Base-by-base conservation (phyloP, 2,797 vertebrate genomes). In the Neoniphon sammara region DNA sequence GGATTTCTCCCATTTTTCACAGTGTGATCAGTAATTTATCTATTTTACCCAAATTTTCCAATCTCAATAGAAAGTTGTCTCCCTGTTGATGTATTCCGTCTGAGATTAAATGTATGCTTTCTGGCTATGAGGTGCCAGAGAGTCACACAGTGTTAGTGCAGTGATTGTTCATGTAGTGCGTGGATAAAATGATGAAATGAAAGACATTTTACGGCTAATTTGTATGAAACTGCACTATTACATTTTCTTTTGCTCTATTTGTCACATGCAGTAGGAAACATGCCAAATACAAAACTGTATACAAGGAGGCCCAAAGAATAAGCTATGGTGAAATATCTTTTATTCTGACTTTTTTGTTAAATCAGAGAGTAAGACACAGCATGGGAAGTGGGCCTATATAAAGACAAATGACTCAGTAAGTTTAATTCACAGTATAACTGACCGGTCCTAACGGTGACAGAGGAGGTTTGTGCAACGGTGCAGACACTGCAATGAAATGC, bases 391-490 rank as follows among this genome's bases (percentile, higher is more conserved):
- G 57, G 27, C 11, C 39, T 69, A 25, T 69, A 81, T 78, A 57
- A 82, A 78, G 73, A 85, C 75, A 76, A 82, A 88, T 57, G 70
- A 69, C 65, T 52, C 17, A 5, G 34, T 75, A 42, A 21, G 57
- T 79, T 71, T 54, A 81, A 76, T 65, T 7, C 58, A 73, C 72
- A 84, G 78, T 70, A 84, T 77, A 76, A 69, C 70, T 59, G 58
- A 62, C 67, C 73, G 75, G 47, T 36, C 49, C 59, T 75, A 70
- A 83, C 57, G 50, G 61, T 72, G 64, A 89, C 23, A 27, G 62
- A 85, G 36, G 74, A 82, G 70, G 57, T 42, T 39, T 70, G 52
- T 53, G 50, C 56, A 55, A 66, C 21, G 65, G 52, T 73, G 55
- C 65, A 72, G 36, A 8, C 5, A 23, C n/a, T 54, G 39, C 42